A percentile compares a stretch with the other conserved stretches of the same genome.
phyloP scores from a whole-genome alignment of 2,113 vertebrate species.

The Anthoscopus minutus region DNA sequence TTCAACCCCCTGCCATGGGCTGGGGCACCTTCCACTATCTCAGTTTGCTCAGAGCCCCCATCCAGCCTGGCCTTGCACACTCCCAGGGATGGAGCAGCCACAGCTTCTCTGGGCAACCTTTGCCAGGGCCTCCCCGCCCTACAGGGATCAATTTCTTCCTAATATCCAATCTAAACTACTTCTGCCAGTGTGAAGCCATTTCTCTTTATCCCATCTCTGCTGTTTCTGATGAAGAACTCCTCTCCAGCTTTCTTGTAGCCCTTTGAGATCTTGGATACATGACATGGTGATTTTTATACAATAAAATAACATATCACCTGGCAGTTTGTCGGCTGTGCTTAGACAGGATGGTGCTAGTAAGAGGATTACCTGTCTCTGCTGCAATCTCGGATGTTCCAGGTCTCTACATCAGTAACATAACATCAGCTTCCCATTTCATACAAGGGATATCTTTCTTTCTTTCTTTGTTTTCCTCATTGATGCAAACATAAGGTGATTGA shows the following conservation, averaged over 20 bases:
- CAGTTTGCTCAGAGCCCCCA: neutral
- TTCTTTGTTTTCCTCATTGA: neutral
- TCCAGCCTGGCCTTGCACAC: neutral
- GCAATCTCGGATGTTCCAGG: neutral
- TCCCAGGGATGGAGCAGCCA: neutral
- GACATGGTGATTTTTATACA: neutral
- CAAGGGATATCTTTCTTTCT: neutral
- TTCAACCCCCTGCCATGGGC: neutral
- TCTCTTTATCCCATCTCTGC: neutral
- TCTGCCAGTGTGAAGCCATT: neutral
- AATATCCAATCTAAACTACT: rapidly evolving
- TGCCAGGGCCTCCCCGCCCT: neutral
- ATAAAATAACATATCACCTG: neutral
- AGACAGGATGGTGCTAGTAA: neutral
- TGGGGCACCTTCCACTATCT: neutral
- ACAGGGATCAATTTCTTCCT: too few species aligned
- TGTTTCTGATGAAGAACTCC: neutral
- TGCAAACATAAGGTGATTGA: neutral
- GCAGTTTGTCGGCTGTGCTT: neutral
- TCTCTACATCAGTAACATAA: neutral
- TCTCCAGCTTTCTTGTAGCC: neutral
- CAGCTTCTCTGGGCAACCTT: neutral
- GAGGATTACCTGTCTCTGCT: neutral
- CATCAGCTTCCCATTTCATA: neutral
- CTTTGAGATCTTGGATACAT: neutral